phyloP scores from a whole-genome alignment of 2,888 invertebrate genomes.

The Cyclophora punctaria region DNA sequence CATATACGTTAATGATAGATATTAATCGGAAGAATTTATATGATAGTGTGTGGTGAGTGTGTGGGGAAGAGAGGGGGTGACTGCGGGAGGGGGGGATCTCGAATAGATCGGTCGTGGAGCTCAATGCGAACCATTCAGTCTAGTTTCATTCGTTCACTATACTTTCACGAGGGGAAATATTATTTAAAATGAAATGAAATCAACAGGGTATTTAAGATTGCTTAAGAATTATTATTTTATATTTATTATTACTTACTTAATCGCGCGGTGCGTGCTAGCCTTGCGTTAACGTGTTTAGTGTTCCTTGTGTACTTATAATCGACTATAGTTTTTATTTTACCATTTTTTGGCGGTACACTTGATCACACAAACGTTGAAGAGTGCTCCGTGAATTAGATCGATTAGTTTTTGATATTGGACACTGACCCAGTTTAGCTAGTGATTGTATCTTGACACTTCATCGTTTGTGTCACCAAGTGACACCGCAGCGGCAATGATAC shows the following conservation, averaged over 20 bases:
- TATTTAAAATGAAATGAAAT: constrained; percentile 56
- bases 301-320: constrained; percentile 37
- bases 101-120: constrained; percentile 4
- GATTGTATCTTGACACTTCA: too few relatives aligned
- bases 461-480: too few relatives aligned
- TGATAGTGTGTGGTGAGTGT: constrained; percentile 29
- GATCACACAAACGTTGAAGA: constrained; percentile 6
- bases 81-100: background rate
- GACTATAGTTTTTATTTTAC: constrained; percentile 8
- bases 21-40: constrained; percentile 68
- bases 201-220: constrained; percentile 75
- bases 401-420: too few relatives aligned
- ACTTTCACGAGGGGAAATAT: constrained; percentile 40
- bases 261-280: constrained; percentile 32
- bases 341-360: constrained; percentile 13
- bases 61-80: constrained; percentile 17
- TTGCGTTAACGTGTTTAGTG: constrained; percentile 42
- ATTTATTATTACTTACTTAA: constrained; percentile 53
- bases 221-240: constrained; percentile 71
- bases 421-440: too few relatives aligned
- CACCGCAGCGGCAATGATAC: too few relatives aligned
- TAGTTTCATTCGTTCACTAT: constrained; percentile 23
- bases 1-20: constrained; percentile 73
- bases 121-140: constrained; percentile 14
- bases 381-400: too few relatives aligned